Evolutionary conservation across 2,888 invertebrate species (phyloP), one percentile per base, ranked within the genome.

Genomic region (Diloba caeruleocephala): DNA sequence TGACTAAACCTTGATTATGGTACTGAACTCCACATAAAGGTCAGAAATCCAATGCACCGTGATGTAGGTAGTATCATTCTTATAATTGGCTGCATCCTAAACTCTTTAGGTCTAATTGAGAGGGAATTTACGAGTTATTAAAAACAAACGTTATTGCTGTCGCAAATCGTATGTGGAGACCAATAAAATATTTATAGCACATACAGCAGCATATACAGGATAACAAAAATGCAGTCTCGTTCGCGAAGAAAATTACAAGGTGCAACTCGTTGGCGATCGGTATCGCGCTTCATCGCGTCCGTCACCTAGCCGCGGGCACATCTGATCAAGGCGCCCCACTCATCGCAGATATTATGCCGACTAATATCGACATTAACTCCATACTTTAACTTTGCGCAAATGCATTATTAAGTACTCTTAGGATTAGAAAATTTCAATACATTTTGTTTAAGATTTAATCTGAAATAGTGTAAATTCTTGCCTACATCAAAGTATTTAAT

Each of bases 1-100:
- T 90, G 92, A 92, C 93, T 93, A 92, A 92, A 90, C 89, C 90
- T 91, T 92, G 92, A 93, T 93, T 92, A 91, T 89, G 87, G 88
- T 84, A 89, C 85, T 90, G 90, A 90, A 89, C 90, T 86, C 88
- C 85, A 85, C 85, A 84, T 82, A 85, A 89, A 89, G 92, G 89
- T 91, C 91, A 91, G 76, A 81, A 85, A 84, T 82, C 78, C 82
- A 78, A 87, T 79, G 78, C 77, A 76, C 77, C 46, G 73, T 78
- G 70, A 75, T 81, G 75, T 82, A 76, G 78, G 76, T 73, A 73
- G 71, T 78, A 77, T 80, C 79, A 70, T 69, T 78, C 69, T 76
- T 68, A 71, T 82, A 83, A 81, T 84, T 84, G 81, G 71, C 71
- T 73, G 50, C 74, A 71, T 71, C 72, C 64, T 72, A 73, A 61